phyloP scores from a whole-genome alignment of 2,113 vertebrate genomes.

The Prolemur simus region DNA sequence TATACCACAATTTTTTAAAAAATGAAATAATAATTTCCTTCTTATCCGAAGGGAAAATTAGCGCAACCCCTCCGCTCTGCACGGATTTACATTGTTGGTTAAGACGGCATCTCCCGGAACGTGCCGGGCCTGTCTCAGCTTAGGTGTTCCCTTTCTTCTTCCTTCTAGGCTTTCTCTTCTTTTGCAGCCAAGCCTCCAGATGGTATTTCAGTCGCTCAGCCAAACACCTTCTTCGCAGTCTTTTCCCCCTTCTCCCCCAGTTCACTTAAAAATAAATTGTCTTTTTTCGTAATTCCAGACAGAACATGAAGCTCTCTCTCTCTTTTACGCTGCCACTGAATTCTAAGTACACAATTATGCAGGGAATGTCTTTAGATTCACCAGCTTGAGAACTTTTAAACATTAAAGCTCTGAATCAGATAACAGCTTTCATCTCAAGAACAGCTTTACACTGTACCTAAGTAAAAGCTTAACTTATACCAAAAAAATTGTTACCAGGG shows the following conservation, averaged over 20 bases:
- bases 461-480: constrained; percentile 80
- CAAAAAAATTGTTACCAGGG: constrained; percentile 28
- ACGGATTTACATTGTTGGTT: background rate
- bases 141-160: background rate
- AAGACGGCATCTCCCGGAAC: background rate
- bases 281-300: constrained; percentile 80
- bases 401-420: constrained; percentile 84
- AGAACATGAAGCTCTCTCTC: constrained; percentile 74
- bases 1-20: background rate
- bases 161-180: constrained; percentile 57
- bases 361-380: constrained; percentile 83
- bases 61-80: fast-evolving
- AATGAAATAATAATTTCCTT: background rate
- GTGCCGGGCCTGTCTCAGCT: background rate
- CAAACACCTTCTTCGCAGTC: constrained; percentile 68
- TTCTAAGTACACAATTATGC: constrained; percentile 85
- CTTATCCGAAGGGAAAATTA: background rate
- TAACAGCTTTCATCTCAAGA: constrained; percentile 82
- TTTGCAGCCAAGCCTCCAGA: constrained; percentile 60
- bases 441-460: constrained; percentile 74
- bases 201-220: constrained; percentile 69
- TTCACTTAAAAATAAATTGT: constrained; percentile 83
- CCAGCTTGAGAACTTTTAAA: constrained; percentile 84
- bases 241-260: constrained; percentile 47
- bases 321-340: constrained; percentile 78